Base-by-base conservation (phyloP, 2,797 vertebrate genomes). In the Spinibarbus caldwelli region DNA sequence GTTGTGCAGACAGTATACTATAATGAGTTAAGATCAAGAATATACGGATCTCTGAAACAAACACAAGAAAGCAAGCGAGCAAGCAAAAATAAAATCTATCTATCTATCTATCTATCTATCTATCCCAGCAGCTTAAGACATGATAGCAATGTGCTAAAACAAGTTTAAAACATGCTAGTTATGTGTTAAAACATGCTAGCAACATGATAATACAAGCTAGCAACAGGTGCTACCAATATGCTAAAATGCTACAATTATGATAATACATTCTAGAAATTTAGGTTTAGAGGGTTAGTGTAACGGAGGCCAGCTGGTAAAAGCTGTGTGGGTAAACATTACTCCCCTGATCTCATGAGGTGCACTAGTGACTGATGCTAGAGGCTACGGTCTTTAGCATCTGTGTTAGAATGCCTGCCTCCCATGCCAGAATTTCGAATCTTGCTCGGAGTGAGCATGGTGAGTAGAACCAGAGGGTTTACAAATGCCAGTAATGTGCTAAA, bases 21-120 rank as follows among this genome's bases (percentile, higher is more conserved):
- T 72, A 59, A 82, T 59, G 17, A 82, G 49, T 29, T 82, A 21
- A 21, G 26, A 21, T 41, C 17, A 72, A 43, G 36, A 82, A 12
- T 19, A 49, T 59, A 38, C 7, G 57, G 41, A 76, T 62, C 54
- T 45, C 45, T 66, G 12, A 12, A 43, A 75, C 6, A 14, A 41
- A 41, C 72, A 86, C 81, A 83, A 89, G 80, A 31, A 84, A 29
- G 66, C 29, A 26, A 26, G 57, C 57, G 81, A 29, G 66, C 29
- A 26, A 26, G 57, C 57, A 59, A 26, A 59, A 26, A 26, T 1
- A 1, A 59, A 11, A 59, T 26, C 23, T 9, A 34, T 49, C 19
- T 6, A 29, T n/a, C 14, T 8, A 7, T 43, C 41, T 26, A 5
- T 17, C 43, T 73, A 10, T 31, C 43, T 31, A 19, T 45, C 26